Evolutionary conservation across 2,797 vertebrate species (phyloP).

Genomic region (Halcyon chelicuti): DNA sequence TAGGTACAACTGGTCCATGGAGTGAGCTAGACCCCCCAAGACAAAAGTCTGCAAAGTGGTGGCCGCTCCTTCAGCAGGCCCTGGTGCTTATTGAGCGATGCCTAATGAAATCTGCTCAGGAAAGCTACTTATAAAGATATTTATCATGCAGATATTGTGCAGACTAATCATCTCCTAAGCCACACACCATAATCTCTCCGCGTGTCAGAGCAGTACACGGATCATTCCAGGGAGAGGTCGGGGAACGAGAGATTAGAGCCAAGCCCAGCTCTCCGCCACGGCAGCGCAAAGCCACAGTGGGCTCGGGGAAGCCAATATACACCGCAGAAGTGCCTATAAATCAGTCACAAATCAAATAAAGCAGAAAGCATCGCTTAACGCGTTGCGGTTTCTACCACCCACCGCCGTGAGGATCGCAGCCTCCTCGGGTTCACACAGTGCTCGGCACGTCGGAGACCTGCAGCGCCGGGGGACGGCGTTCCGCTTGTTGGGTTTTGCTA

Average conservation of each 20-base stretch:
- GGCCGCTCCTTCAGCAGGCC: background rate
- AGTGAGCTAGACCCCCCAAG: background rate
- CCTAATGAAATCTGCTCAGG: background rate
- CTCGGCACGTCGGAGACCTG: background rate
- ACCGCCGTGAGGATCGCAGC: slow-evolving; percentile 22
- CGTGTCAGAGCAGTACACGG: background rate
- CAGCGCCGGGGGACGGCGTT: background rate
- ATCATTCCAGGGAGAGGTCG: background rate
- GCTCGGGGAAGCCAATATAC: background rate
- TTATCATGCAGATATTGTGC: background rate
- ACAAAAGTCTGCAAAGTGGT: background rate
- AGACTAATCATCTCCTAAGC: background rate
- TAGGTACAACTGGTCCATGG: fast-evolving
- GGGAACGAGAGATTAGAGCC: background rate
- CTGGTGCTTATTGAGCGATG: background rate
- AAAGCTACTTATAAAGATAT: background rate
- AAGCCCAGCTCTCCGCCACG: background rate
- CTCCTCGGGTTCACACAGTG: background rate
- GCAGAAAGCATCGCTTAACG: background rate
- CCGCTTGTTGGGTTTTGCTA: fast-evolving
- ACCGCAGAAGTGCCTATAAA: background rate
- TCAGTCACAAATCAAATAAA: slow-evolving; percentile 13
- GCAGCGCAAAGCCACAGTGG: background rate
- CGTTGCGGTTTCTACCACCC: slow-evolving; percentile 5
- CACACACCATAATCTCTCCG: background rate